Evolutionary conservation across 2,797 vertebrate species (phyloP).

Genomic region (Poecilia gillii): DNA sequence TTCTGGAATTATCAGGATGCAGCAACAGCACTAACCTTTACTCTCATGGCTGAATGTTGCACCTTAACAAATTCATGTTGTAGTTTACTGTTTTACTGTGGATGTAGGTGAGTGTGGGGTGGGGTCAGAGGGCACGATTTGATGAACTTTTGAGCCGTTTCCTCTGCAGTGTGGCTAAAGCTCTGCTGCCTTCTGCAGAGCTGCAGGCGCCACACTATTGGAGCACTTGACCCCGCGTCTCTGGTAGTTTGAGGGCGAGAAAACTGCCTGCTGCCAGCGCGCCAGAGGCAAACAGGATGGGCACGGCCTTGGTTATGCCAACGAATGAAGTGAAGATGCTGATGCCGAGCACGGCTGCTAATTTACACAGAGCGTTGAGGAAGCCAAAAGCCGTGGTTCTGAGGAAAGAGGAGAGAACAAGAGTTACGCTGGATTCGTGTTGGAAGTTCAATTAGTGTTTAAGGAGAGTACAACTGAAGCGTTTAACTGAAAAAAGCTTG

Average conservation of each 20-base stretch:
- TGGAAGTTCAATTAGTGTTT: background rate
- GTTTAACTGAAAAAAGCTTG: too few species aligned
- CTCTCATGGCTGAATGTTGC: background rate
- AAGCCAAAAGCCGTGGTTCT: slow-evolving; percentile 96
- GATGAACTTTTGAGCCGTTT: slow-evolving; percentile 58
- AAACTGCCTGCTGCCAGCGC: slow-evolving; percentile 92
- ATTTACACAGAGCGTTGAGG: slow-evolving; percentile 94
- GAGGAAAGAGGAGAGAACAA: slow-evolving; percentile 21
- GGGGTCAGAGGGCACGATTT: slow-evolving; percentile 54
- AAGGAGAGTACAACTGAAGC: too few species aligned
- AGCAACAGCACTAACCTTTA: background rate
- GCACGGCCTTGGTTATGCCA: slow-evolving; percentile 95
- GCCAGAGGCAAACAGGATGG: slow-evolving; percentile 92
- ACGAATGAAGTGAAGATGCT: slow-evolving; percentile 98
- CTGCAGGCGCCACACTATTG: slow-evolving; percentile 79
- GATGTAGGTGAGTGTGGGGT: background rate
- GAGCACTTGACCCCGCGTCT: slow-evolving; percentile 94
- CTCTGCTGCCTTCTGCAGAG: slow-evolving; percentile 45
- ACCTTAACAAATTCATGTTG: slow-evolving; percentile 14
- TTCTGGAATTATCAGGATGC: background rate
- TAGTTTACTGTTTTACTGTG: slow-evolving; percentile 12
- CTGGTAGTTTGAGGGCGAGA: slow-evolving; percentile 92
- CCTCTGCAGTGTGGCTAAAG: slow-evolving; percentile 71
- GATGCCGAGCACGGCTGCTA: slow-evolving; percentile 94
- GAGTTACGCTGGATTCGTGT: background rate